phyloP scores from a whole-genome alignment of 2,113 vertebrate species.

The Sarotherodon lohbergeri region DNA sequence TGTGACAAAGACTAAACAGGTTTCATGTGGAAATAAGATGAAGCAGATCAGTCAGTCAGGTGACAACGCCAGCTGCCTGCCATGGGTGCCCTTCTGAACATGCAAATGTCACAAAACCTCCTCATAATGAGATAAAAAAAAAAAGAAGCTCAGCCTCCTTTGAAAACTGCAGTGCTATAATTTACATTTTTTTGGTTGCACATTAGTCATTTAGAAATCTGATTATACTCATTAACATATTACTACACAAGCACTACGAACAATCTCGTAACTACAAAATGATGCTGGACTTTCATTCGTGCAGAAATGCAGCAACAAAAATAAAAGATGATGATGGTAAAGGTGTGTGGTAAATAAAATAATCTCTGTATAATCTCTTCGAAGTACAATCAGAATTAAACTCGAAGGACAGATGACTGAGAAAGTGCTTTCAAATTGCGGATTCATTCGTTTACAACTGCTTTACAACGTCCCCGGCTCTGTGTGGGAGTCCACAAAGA shows the following conservation, averaged over 20 bases:
- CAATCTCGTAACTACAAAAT: not conserved
- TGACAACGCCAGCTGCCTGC: constrained; percentile 15
- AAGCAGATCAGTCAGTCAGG: constrained; percentile 12
- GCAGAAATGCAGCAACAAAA: not conserved
- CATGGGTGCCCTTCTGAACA: not conserved
- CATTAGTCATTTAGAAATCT: not conserved
- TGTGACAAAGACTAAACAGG: constrained; percentile 34
- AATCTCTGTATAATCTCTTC: not conserved
- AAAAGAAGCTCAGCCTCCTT: not conserved
- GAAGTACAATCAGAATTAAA: not conserved
- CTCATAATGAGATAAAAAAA: not conserved
- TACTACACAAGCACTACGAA: not conserved
- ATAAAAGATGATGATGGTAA: not conserved
- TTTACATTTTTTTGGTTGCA: not conserved
- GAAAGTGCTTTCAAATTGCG: constrained; percentile 11
- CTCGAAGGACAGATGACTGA: not conserved
- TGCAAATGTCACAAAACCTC: not conserved
- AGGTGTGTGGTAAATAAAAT: not conserved
- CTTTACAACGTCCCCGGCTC: not conserved
- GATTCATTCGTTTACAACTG: constrained; percentile 21
- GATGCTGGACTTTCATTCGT: not conserved
- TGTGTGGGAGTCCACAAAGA: constrained; percentile 29
- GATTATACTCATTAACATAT: not conserved
- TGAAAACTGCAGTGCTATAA: not conserved
- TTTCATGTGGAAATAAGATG: constrained; percentile 29